Conservation (phyloP, 2,888 invertebrate species). For the Terebella lapidaria region DNA sequence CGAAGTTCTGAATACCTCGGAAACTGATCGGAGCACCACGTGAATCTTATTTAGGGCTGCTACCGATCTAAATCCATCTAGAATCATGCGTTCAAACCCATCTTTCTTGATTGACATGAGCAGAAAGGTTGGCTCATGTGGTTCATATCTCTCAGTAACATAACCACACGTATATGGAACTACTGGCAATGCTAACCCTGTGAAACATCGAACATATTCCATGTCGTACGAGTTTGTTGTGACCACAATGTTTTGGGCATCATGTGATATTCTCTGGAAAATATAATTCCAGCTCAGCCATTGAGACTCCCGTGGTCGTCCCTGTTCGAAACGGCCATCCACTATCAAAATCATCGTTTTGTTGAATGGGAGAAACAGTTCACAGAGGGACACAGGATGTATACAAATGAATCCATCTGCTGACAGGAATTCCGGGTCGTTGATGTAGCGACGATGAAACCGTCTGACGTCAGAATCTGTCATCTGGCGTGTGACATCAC, state of each 20-base stretch:
- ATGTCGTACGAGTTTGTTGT: constrained; percentile 10
- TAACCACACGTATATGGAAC: constrained; percentile 10
- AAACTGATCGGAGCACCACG: not conserved
- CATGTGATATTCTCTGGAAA: not conserved
- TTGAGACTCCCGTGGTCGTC: not conserved
- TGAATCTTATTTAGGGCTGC: not conserved
- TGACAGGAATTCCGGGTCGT: not conserved
- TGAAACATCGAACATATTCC: constrained; percentile 9
- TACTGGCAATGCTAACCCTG: not conserved
- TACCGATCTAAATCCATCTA: not conserved
- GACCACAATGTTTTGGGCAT: constrained; percentile 5
- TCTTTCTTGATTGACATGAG: not conserved
- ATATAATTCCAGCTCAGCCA: constrained; percentile 7
- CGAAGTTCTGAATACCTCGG: not conserved
- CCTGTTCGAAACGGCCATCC: constrained; percentile 8
- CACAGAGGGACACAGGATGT: constrained; percentile 7
- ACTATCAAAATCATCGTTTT: constrained; percentile 2
- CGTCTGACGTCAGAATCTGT: not conserved
- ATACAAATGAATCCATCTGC: constrained; percentile 6
- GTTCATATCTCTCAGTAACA: constrained; percentile 6
- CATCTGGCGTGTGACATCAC: not conserved
- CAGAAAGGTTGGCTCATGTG: not conserved
- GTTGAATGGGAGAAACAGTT: constrained; percentile 1
- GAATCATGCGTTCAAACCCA: not conserved
- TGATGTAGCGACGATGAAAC: constrained; percentile 1